Evolutionary conservation across 1,140 invertebrate species (phyloP), one percentile per base, ranked within the genome.

Genomic region (Bombus fervidus): DNA sequence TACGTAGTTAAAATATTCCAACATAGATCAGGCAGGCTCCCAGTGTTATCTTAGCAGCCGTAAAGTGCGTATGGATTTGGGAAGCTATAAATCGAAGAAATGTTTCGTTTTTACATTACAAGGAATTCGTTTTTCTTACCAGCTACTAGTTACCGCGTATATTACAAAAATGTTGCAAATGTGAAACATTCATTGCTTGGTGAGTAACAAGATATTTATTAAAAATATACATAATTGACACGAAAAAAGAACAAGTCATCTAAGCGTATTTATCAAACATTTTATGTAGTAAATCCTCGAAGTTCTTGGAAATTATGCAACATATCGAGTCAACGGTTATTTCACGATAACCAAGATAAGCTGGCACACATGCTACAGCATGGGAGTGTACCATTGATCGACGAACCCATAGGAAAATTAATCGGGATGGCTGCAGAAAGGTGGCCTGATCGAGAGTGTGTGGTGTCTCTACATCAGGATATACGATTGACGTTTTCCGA

Each of bases 381-480:
- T 1, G 96, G 97, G 41, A 91, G 92, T 37, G 91, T 95, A 59
- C 96, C 97, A 0, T 88, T 98, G 13, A 88, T 94, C 3, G 93
- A 96, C n/a, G 91, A 94, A n/a, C 98, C 96, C 6, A 88, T 98
- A 4, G 97, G 97, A 0, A 93, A 96, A 62, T 92, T 97, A 28
- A 83, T 98, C 13, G 96, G 96, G 81, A 83, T 95, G 18, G 94
- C 96, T 0, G 96, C 94, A 0, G 85, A 96, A 15, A 94, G 94
- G 69, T 97, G 96, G 94, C 96, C 96, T 0, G 95, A 96, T 43
- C 94, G 94, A 8, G 95, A 96, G 28, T 96, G 96, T 5, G 91
- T 98, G 0, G 95, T 96, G 22, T 97, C 97, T 0, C 88, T 94
- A 18, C 94, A 96, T 66, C 97, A 97, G 95, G 95, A 96, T 13